Percentiles rank a stretch among this genome's conserved stretches.
These are phyloP conservation scores for Epinephelus moara DNA, from an alignment of 2,113 vertebrate species.

Conservation along the genomic window DNA sequence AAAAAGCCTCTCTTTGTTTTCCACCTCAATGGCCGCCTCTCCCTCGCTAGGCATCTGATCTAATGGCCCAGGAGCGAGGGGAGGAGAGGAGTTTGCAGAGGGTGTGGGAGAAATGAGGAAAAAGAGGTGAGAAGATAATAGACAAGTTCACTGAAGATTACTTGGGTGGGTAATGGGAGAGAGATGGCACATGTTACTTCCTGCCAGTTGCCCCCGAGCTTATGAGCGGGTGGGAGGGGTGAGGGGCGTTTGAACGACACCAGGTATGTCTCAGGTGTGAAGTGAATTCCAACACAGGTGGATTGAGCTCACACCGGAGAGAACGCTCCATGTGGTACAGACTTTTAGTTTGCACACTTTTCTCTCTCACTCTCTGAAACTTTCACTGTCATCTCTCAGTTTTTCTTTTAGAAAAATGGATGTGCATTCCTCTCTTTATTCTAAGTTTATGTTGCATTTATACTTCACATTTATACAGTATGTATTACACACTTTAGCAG, in stretches of 20 bases:
- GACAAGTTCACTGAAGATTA: conserved; percentile 32
- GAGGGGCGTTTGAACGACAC: conserved; percentile 38
- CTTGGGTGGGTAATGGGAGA: conserved; percentile 30
- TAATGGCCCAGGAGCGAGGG: conserved; percentile 30
- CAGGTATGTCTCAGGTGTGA: conserved; percentile 58
- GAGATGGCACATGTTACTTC: conserved; percentile 11
- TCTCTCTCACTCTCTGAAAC: conserved; percentile 25
- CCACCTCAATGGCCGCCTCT: conserved; percentile 40
- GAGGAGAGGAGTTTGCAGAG: neutral
- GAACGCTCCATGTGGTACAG: conserved; percentile 18
- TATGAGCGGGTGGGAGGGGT: conserved; percentile 22
- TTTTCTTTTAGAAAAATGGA: neutral
- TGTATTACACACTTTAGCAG: too few relatives aligned
- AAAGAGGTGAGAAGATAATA: neutral
- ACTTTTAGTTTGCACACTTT: conserved; percentile 23
- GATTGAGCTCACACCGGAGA: conserved; percentile 40
- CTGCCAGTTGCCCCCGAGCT: conserved; percentile 52
- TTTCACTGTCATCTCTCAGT: neutral
- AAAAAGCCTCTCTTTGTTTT: conserved; percentile 51
- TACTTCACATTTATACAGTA: too few relatives aligned
- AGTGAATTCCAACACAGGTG: conserved; percentile 53
- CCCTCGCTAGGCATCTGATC: conserved; percentile 46
- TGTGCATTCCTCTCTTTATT: neutral
- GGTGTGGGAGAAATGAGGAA: conserved; percentile 1
- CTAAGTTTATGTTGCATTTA: neutral